Base-by-base conservation (phyloP, 2,888 invertebrate genomes). In the Tetrapedia diversipes region DNA sequence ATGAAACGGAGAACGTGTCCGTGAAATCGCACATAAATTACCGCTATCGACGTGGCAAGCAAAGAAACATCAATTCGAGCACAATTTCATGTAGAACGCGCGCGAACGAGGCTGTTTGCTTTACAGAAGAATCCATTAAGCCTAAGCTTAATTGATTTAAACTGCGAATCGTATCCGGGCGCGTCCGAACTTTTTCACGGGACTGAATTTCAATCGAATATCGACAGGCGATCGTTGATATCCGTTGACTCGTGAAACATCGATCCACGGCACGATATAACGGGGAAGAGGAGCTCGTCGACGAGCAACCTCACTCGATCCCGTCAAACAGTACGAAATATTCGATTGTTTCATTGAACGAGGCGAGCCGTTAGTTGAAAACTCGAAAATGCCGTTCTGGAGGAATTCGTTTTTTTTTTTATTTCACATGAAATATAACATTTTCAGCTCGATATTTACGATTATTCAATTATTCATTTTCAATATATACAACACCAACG, bases 131-230 rank as follows among this genome's bases (percentile, higher is more conserved):
- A 7, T 6, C 41, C 32, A 47, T 41, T 19, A n/a, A 49, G n/a
- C 49, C 59, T 27, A 8, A 32, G 22, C 14, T 51, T 67, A 67
- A 67, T 67, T 59, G 39, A 59, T 59, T 67, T 59, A 59, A 51
- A 51, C 49, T n/a, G 51, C 39, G 32, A 29, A 51, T 59, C 22
- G 49, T n/a, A 19, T 32, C 6, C 32, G 32, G 10, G 24, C 49
- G 54, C 45, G 27, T 27, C 14, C 49, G 3, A 59, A 67, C 34
- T 43, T 60, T n/a, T 43, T 68, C 43, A 4, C 19, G 24, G 51
- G 68, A 68, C 45, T 60, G 53, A 19, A 53, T 68, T 60, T 60
- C 45, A 60, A 60, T 68, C 43, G 60, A 16, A 4, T 32, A 59
- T 39, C 59, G 67, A 32, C 56, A 22, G 47, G 24, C 49, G 59